Evolutionary conservation across 2,888 invertebrate genomes (phyloP).

Genomic region (Aradus depressus): DNA sequence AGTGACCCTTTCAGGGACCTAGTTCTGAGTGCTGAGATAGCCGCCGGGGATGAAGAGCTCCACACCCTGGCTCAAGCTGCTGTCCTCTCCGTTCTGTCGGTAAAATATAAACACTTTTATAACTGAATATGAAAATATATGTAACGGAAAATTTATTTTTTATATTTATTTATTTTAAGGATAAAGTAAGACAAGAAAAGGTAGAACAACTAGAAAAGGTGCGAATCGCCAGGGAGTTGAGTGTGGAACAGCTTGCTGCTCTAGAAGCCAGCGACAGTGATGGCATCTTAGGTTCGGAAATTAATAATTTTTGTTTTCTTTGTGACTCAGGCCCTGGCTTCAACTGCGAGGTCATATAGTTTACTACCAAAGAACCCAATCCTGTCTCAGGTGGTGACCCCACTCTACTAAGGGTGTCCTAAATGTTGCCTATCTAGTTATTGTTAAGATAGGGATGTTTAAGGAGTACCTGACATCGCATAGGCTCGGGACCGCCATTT

Average conservation of each 20-base stretch:
- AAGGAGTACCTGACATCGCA: too few species aligned
- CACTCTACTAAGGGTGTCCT: too few species aligned
- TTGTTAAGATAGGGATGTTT: too few species aligned
- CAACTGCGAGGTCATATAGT: too few species aligned
- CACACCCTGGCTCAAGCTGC: conserved; percentile 31
- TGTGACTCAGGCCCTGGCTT: too few species aligned
- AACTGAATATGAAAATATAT: neutral
- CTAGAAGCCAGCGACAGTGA: conserved; percentile 50
- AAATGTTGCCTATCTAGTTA: too few species aligned
- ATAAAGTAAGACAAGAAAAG: neutral
- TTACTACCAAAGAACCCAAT: too few species aligned
- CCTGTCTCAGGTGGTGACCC: too few species aligned
- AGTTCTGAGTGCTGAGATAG: conserved; percentile 34
- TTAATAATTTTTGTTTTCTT: too few species aligned
- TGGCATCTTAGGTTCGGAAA: conserved; percentile 25
- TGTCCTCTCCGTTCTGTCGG: conserved; percentile 26
- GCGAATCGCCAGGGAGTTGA: conserved; percentile 20
- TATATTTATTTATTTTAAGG: neutral
- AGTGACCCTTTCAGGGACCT: conserved; percentile 34
- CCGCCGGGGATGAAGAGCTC: conserved; percentile 31
- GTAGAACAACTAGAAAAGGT: conserved; percentile 11
- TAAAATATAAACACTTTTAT: conserved; percentile 1
- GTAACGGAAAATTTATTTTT: neutral
- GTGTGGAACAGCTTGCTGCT: conserved; percentile 33
- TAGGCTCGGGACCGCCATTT: too few species aligned